phyloP scores from a whole-genome alignment of 2,797 vertebrate species.

The Crossoptilon crossoptilon region DNA sequence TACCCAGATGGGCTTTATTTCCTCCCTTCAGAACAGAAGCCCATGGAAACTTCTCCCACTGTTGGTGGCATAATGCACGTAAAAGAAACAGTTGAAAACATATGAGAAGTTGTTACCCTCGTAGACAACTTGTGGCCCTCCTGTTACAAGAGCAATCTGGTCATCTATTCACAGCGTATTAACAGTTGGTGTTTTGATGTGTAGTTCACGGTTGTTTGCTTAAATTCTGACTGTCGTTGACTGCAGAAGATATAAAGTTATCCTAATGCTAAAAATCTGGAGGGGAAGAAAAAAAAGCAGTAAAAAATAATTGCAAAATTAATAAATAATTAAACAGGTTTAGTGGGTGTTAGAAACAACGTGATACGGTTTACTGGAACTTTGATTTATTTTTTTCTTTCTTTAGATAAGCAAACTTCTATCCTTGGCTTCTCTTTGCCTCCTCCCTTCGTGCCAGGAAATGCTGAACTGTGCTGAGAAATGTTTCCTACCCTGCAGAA shows the following conservation, averaged over 20 bases:
- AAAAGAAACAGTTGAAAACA: constrained; percentile 13
- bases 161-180: not conserved
- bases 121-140: not conserved
- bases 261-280: not conserved
- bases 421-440: not conserved
- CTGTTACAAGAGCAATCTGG: constrained; percentile 54
- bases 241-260: not conserved
- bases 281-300: not conserved
- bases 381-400: not conserved
- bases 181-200: constrained; percentile 64
- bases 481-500: not conserved
- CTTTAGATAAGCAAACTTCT: not conserved
- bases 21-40: not conserved
- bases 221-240: not conserved
- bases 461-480: not conserved
- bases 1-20: constrained; percentile 23
- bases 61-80: not conserved
- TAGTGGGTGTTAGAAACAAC: not conserved
- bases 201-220: not conserved
- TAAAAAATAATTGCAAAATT: not conserved
- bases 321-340: not conserved
- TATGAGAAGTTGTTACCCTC: constrained; percentile 8
- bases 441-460: not conserved
- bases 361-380: not conserved
- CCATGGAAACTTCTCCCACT: not conserved